Base-by-base conservation (phyloP, 2,797 vertebrate species). In the Sebastes flavidus region DNA sequence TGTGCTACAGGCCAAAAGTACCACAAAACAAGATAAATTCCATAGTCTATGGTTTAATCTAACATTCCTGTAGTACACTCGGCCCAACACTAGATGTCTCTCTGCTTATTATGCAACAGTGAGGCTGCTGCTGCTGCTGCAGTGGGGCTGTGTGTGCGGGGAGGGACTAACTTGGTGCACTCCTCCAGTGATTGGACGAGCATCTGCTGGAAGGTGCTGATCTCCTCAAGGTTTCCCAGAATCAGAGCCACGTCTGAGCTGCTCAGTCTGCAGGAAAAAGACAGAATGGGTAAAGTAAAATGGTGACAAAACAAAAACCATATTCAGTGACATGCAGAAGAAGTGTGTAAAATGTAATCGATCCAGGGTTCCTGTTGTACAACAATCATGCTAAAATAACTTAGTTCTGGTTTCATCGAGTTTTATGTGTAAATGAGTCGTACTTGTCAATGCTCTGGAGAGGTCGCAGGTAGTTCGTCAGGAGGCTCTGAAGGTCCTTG, bases 181-280 rank as follows among this genome's bases (percentile, higher is more conserved):
- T 99, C 99, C 95, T 99, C 99, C 93, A 99, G 94, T 65, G 97
- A 97, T 87, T 99, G 98, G 87, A 99, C 97, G 61, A 99, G 97
- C 94, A 97, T 96, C 92, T 99, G 98, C 92, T 99, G 99, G 91
- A 99, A 99, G 90, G 98, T 96, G 93, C 97, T 96, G 93, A 99
- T 99, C 90, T 99, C 99, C 89, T 99, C 98, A 22, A 99, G 95
- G 87, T 99, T 99, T 62, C 98, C 99, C 95, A 98, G 94, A 94
- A 99, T 97, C 75, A 97, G 94, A 56, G 96, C 95, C 78, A 96
- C 96, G 68, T 97, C 97, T 24, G 95, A 85, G n/a, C 94, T 91
- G 89, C 95, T 96, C 89, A 99, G 90, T 93, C 99, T 99, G 88
- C 49, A 87, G 77, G 75, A 10, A 14, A 36, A 81, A 52, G 12